These are phyloP conservation scores for Myotis davidii DNA, from an alignment of 2,113 vertebrate species.

Conservation along the genomic window DNA sequence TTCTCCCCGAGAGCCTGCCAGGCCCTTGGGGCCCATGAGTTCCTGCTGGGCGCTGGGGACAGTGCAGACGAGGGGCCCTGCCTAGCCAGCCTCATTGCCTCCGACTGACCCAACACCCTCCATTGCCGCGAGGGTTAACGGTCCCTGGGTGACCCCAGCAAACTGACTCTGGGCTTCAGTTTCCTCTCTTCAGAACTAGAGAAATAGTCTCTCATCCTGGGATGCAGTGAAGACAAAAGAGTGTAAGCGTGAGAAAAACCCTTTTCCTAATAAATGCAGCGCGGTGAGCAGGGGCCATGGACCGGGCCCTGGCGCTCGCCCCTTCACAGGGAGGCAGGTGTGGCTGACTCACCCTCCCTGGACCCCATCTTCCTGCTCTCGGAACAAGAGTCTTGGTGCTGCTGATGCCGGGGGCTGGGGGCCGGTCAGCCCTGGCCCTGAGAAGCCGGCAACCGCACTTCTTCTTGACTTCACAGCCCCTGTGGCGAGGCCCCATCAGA, in stretches of 20 bases:
- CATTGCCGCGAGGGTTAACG: rapidly evolving
- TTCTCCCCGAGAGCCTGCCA: background rate
- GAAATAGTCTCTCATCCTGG: background rate
- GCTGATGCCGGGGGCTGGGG: background rate
- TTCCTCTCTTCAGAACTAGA: background rate
- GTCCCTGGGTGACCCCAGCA: background rate
- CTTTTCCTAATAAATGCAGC: background rate
- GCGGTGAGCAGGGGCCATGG: rapidly evolving
- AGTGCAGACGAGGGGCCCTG: rapidly evolving
- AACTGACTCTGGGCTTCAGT: background rate
- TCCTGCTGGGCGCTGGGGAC: background rate
- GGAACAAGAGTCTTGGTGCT: background rate
- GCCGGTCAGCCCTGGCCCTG: background rate
- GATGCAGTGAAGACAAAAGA: background rate
- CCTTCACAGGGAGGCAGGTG: background rate
- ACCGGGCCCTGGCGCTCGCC: background rate
- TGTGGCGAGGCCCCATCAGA: background rate
- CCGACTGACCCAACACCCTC: rapidly evolving
- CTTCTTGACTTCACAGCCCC: background rate
- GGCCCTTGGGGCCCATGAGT: background rate
- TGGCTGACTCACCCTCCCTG: background rate
- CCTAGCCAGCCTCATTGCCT: background rate
- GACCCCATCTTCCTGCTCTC: background rate
- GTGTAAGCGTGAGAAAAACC: background rate
- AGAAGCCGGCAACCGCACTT: background rate